Evolutionary conservation across 1,140 invertebrate species (phyloP).

Genomic region (Himalopsyche phryganea): DNA sequence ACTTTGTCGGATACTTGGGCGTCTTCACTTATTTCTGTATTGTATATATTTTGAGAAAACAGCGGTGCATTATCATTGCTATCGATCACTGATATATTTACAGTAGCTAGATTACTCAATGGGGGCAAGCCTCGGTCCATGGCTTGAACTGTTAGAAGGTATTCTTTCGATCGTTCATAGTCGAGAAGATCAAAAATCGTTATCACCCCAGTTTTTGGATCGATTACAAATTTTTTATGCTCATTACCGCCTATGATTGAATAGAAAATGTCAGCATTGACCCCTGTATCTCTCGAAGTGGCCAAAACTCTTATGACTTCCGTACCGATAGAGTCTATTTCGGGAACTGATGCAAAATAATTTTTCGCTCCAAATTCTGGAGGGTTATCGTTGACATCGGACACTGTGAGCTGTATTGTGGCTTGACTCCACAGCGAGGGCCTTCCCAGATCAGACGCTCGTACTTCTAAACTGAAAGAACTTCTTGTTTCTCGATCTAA

Average conservation of each 20-base stretch:
- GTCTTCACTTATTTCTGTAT: conserved; percentile 71
- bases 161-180: conserved; percentile 76
- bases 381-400: conserved; percentile 80
- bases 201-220: conserved; percentile 68
- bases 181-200: conserved; percentile 69
- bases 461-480: conserved; percentile 74
- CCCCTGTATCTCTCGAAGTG: conserved; percentile 82
- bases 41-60: conserved; percentile 74
- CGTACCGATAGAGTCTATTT: conserved; percentile 64
- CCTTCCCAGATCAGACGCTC: conserved; percentile 71
- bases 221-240: conserved; percentile 73
- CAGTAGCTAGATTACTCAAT: conserved; percentile 71
- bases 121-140: conserved; percentile 79
- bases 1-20: conserved; percentile 63
- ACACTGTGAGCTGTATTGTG: conserved; percentile 30
- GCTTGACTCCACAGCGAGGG: conserved; percentile 44
- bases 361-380: conserved; percentile 74
- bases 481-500: conserved; percentile 79
- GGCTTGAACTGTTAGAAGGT: conserved; percentile 81
- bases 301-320: conserved; percentile 75
- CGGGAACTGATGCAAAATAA: conserved; percentile 67
- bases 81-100: conserved; percentile 79
- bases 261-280: conserved; percentile 85
- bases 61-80: conserved; percentile 81
- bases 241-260: conserved; percentile 80